A percentile compares a stretch with the other conserved stretches of the same genome.
Conservation (phyloP, 2,888 invertebrate species). For the Octonoba sinensis region DNA sequence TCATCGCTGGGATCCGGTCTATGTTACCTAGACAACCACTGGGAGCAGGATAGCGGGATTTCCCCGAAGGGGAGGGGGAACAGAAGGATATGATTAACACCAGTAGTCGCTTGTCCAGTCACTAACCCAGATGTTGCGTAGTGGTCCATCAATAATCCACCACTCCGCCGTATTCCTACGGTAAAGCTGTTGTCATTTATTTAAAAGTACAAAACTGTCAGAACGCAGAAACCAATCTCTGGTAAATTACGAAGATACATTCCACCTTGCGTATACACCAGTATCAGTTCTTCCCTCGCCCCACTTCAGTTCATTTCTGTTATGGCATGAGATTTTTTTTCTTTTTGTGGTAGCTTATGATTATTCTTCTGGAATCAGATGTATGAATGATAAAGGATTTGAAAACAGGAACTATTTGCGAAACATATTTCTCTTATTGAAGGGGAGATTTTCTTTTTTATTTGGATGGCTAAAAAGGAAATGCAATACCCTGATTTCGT, state of each 20-base stretch:
- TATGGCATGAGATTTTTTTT: background rate
- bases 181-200: slow-evolving; percentile 24
- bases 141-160: slow-evolving; percentile 19
- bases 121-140: slow-evolving; percentile 18
- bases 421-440: too few relatives aligned
- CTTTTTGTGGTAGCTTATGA: background rate
- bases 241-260: background rate
- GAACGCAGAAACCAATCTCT: background rate
- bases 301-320: background rate
- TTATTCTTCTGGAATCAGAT: background rate
- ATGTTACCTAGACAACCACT: slow-evolving; percentile 13
- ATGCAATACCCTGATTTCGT: too few relatives aligned
- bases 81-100: slow-evolving; percentile 24
- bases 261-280: background rate
- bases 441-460: too few relatives aligned
- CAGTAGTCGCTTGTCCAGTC: slow-evolving; percentile 19
- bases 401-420: too few relatives aligned
- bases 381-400: background rate
- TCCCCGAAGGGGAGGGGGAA: background rate
- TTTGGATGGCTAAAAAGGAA: too few relatives aligned
- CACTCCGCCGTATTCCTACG: background rate
- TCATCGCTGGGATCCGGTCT: slow-evolving; percentile 4
- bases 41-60: background rate
- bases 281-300: background rate
- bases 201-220: slow-evolving; percentile 31